These are phyloP conservation scores for Chydorus sphaericus DNA, from an alignment of 2,888 invertebrate species.

Conservation along the genomic window DNA sequence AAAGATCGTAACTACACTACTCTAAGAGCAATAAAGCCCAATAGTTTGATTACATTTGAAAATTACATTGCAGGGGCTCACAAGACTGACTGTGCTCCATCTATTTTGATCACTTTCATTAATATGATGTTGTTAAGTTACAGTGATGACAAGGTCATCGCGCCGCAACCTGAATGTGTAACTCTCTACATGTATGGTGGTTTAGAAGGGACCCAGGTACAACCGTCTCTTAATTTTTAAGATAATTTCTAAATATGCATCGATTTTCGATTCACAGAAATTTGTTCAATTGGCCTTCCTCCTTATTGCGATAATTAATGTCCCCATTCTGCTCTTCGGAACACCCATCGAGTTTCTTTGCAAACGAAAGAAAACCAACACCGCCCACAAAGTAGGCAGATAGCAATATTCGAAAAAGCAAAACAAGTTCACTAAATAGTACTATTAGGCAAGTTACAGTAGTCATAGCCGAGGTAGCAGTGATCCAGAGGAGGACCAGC, in stretches of 20 bases:
- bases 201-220: constrained; percentile 20
- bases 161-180: constrained; percentile 34
- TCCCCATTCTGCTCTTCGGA: constrained; percentile 86
- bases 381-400: not conserved
- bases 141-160: constrained; percentile 23
- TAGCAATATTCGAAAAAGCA: not conserved
- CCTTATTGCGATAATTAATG: constrained; percentile 63
- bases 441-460: no score
- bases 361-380: no score
- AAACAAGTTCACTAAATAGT: not conserved
- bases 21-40: no score
- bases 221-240: no score
- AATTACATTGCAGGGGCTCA: constrained; percentile 19
- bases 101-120: constrained; percentile 92
- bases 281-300: constrained; percentile 66
- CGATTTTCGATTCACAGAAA: no score
- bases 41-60: no score
- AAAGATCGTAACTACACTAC: constrained; percentile 16
- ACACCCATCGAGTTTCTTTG: constrained; percentile 81
- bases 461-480: no score
- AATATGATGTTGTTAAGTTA: constrained; percentile 91
- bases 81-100: constrained; percentile 66
- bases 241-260: no score
- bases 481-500: not conserved
- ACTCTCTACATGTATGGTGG: constrained; percentile 28